A percentile compares a stretch with the other conserved stretches of the same genome.
phyloP scores from a whole-genome alignment of 2,113 vertebrate species.

The Naja naja region DNA sequence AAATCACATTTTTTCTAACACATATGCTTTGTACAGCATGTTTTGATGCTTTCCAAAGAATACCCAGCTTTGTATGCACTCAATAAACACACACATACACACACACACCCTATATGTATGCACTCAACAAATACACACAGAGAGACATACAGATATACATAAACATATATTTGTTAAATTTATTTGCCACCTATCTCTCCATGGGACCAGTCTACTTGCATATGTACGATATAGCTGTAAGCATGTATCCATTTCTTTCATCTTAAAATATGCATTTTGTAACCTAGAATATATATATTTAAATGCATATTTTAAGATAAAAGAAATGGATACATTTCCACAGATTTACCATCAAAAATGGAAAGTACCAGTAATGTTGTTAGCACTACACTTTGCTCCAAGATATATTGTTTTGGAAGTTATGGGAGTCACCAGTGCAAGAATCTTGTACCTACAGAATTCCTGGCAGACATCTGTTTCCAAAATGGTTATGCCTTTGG shows the following conservation, averaged over 20 bases:
- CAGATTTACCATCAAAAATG: neutral
- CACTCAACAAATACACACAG: neutral
- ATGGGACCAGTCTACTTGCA: neutral
- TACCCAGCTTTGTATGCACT: neutral
- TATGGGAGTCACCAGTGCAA: neutral
- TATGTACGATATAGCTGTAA: neutral
- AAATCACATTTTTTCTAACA: neutral
- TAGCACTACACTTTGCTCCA: neutral
- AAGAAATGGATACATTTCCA: neutral
- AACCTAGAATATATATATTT: neutral
- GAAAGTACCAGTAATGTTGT: neutral
- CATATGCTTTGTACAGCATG: neutral
- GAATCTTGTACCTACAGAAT: neutral
- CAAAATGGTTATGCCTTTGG: neutral
- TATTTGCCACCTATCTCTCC: neutral
- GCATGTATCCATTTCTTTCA: neutral
- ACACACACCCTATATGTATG: neutral
- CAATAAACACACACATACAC: neutral
- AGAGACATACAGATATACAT: neutral
- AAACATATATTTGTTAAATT: no score
- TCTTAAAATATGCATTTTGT: neutral
- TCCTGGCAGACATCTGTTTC: neutral
- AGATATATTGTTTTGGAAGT: neutral
- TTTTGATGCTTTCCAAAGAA: neutral
- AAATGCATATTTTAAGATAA: neutral